A percentile compares a stretch with the other conserved stretches of the same genome.
Conservation (phyloP, 2,888 invertebrate genomes). For the Ormia ochracea region DNA sequence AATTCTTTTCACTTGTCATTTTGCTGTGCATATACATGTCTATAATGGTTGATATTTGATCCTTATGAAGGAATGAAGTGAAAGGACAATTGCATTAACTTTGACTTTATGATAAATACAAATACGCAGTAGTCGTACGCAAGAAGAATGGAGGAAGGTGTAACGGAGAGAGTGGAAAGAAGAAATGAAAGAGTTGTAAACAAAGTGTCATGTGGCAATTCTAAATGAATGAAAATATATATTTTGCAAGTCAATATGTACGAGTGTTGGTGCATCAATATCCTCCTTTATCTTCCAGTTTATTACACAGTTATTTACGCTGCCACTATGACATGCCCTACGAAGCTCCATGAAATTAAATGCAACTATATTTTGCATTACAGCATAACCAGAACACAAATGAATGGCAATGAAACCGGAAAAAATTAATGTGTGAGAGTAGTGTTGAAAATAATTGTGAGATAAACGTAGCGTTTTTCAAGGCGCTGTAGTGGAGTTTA, state of each 20-base stretch:
- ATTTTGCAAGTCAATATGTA: background rate
- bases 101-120: slow-evolving; percentile 42
- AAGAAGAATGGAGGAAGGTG: too few relatives aligned
- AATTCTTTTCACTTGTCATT: background rate
- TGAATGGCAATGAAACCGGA: background rate
- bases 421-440: too few relatives aligned
- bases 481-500: too few relatives aligned
- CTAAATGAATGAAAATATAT: slow-evolving; percentile 10
- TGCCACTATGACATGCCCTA: slow-evolving; percentile 13
- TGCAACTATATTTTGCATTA: background rate
- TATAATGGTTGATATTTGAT: slow-evolving; percentile 43
- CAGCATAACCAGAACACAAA: background rate
- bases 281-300: slow-evolving; percentile 9
- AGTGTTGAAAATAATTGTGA: too few relatives aligned
- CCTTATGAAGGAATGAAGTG: slow-evolving; percentile 8
- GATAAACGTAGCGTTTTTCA: too few relatives aligned
- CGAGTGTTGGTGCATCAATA: background rate
- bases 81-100: slow-evolving; percentile 58
- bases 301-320: slow-evolving; percentile 28
- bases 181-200: slow-evolving; percentile 50
- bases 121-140: too few relatives aligned
- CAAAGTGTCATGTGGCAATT: slow-evolving; percentile 55
- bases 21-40: slow-evolving; percentile 6
- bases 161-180: background rate
- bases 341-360: slow-evolving; percentile 43